Conservation (phyloP, 2,888 invertebrate genomes). For the Drosophila prostipennis region DNA sequence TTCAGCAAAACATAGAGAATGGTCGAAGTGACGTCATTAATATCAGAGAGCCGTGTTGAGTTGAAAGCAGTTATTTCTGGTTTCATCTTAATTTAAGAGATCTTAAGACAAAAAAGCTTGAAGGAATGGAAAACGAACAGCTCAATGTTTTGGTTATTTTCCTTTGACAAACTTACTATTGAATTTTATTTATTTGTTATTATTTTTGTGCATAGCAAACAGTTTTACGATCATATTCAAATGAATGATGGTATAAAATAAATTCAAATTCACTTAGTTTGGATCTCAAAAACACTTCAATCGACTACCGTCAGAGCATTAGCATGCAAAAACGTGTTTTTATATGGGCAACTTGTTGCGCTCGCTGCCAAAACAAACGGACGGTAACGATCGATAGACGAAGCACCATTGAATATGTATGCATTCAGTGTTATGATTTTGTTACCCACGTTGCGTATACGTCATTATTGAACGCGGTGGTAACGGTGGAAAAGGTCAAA, state of each 20-base stretch:
- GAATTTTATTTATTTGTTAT: not conserved
- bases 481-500: conserved; percentile 14
- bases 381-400: conserved; percentile 25
- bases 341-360: conserved; percentile 53
- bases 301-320: conserved; percentile 46
- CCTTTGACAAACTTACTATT: not conserved
- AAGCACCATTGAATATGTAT: conserved; percentile 14
- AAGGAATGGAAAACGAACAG: not conserved
- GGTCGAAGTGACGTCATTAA: conserved; percentile 44
- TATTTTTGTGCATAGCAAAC: conserved; percentile 2
- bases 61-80: conserved; percentile 34
- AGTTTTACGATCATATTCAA: not conserved
- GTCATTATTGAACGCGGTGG: conserved; percentile 40
- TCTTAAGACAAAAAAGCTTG: not conserved
- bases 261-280: conserved; percentile 8
- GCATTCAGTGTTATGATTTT: conserved; percentile 40
- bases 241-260: conserved; percentile 1
- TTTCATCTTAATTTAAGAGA: conserved; percentile 10
- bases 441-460: conserved; percentile 58
- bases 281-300: conserved; percentile 35
- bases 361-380: conserved; percentile 47
- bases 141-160: not conserved
- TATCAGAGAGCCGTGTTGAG: conserved; percentile 4
- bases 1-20: conserved; percentile 15
- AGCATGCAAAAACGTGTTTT: conserved; percentile 71